Base-by-base conservation (phyloP, 2,888 invertebrate genomes). In the Camponotus fellah region DNA sequence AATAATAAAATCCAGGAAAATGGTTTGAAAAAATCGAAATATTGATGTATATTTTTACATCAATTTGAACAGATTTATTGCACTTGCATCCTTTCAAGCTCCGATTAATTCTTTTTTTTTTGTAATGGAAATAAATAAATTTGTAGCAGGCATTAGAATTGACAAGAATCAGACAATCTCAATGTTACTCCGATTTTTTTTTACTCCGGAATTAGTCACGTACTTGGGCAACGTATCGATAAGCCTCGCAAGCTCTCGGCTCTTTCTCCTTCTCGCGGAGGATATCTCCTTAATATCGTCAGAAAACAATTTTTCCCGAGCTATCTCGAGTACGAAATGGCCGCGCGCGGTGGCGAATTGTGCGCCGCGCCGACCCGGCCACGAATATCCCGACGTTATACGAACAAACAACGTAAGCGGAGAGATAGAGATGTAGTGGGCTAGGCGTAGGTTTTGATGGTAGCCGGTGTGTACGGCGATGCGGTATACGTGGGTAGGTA, bases 391-490 rank as follows among this genome's bases (percentile, higher is more conserved):
- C 74, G 71, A 53, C 76, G 68, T 83, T 69, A 62, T 10, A 49
- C 56, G 81, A 76, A 49, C 84, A 81, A 82, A 68, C 82, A 72
- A 83, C 74, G 77, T 74, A 83, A 82, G 62, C 46, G 79, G 83
- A 66, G 84, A 84, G 85, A 86, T 69, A 86, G 89, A 88, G 87
- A 87, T 62, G 82, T 79, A 86, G 86, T 85, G 85, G 53, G 72
- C 84, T 88, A 90, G 89, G 90, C 91, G 87, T 90, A 87, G 89
- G 89, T 90, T 89, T 89, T 87, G 90, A 86, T 89, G 89, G 87
- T 82, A 86, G 89, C 82, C 82, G 84, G 80, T 69, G 86, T 81
- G 85, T 69, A 84, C 85, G 84, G 82, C 77, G 79, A 80, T 26
- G 84, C 72, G 81, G 83, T 81, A 84, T 77, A 87, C 76, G 85